Evolutionary conservation across 1,140 invertebrate genomes (phyloP).

Genomic region (Philaenus spumarius): DNA sequence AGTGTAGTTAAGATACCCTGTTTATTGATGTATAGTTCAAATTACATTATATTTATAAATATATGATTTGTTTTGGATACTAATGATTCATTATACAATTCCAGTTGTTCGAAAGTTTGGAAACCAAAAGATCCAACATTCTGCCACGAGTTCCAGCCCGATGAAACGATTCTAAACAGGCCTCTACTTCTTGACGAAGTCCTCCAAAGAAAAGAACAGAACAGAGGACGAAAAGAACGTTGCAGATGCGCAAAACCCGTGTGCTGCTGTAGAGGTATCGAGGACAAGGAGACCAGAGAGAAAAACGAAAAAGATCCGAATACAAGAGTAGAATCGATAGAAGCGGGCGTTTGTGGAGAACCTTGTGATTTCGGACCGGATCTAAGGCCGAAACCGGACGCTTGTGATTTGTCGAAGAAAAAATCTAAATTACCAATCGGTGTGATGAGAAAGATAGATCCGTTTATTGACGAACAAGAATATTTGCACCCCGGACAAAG

Average conservation of each 20-base stretch:
- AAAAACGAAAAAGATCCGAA: neutral
- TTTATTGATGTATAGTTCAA: neutral
- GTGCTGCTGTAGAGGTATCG: neutral
- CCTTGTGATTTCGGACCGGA: neutral
- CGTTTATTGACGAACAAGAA: no score
- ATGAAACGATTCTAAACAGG: neutral
- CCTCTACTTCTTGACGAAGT: neutral
- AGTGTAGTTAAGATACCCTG: neutral
- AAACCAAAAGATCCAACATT: neutral
- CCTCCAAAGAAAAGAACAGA: neutral
- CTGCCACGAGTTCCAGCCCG: neutral
- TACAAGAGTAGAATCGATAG: neutral
- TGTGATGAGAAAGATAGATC: neutral
- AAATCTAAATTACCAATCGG: neutral
- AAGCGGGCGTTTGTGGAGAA: neutral
- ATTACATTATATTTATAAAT: neutral
- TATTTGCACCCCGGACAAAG: no score
- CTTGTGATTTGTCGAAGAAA: neutral
- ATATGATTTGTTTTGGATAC: neutral
- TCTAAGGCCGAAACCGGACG: neutral
- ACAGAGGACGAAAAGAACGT: neutral
- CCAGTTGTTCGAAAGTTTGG: constrained; percentile 4
- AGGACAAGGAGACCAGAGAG: neutral
- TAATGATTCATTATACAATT: neutral
- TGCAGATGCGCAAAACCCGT: neutral